Percentiles rank a stretch among this genome's conserved stretches.
phyloP scores from a whole-genome alignment of 2,113 vertebrate species.

The Camelus dromedarius region DNA sequence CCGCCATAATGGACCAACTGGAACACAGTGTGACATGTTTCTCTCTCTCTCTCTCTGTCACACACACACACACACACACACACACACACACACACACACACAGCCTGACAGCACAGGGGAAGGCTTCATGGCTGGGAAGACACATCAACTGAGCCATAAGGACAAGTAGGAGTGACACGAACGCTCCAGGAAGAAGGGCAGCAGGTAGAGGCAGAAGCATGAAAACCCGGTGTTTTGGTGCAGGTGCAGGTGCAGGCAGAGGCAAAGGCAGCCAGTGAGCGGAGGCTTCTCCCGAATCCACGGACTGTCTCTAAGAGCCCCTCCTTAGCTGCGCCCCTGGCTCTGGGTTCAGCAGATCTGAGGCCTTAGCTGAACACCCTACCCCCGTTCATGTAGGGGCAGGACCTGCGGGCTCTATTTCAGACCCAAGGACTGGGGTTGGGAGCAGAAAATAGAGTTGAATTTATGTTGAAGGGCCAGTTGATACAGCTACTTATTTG shows the following conservation, averaged over 20 bases:
- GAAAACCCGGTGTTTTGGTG: not conserved
- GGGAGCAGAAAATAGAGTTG: not conserved
- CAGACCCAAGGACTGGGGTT: not conserved
- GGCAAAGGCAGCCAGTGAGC: not conserved
- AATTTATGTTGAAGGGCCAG: not conserved
- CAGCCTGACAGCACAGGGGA: not conserved
- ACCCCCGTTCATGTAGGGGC: not conserved
- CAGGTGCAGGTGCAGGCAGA: not conserved
- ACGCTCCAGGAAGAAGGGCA: not conserved
- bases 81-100: not conserved
- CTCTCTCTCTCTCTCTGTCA: no score
- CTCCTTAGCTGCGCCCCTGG: not conserved
- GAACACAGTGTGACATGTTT: not conserved
- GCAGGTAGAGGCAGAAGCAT: not conserved
- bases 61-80: not conserved
- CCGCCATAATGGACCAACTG: not conserved
- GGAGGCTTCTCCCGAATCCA: not conserved
- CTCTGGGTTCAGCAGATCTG: not conserved
- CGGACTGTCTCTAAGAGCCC: not conserved
- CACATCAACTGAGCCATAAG: not conserved
- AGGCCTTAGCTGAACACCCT: not conserved
- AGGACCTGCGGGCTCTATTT: not conserved
- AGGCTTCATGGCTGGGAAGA: not conserved
- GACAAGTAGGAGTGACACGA: not conserved
- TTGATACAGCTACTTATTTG: not conserved